Evolutionary conservation across 2,888 invertebrate genomes (phyloP), one percentile per base, ranked within the genome.

Genomic region (Acrocera orbiculus): DNA sequence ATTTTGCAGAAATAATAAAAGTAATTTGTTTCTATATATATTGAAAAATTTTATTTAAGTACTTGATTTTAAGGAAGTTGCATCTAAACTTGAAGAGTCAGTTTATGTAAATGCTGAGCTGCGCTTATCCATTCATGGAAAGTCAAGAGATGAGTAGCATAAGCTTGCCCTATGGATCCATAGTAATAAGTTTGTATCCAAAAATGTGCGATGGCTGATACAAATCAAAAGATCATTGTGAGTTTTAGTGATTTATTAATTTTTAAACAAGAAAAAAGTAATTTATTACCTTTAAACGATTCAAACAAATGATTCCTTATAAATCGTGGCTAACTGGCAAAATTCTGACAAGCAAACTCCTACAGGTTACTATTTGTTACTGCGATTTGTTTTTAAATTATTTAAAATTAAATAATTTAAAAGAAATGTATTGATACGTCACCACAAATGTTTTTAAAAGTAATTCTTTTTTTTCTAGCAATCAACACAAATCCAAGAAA

Each of bases 91-190:
- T 35, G 95, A 98, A 54, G 98, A 99, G 63, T 90, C 90, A 47
- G 98, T 98, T 60, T 99, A 98, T 62, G 98, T 98, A 62, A 96
- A 96, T 64, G 83, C 89, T 0, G 98, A 98, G 57, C 66, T 89
- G 3, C 73, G 96, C 28, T 67, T 99, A 36, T 96, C 96, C 3
- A 90, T 99, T 52, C 98, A 98, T 62, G 98, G 98, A 31, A 83
- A 92, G 57, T 81, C 70, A 38, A 66, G 72, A 2, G 76, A 81
- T 48, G 98, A 98, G 62, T 98, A 96, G 98, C 85, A 87, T 54
- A 90, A 87, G 56, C 64, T 98, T 44, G 96, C 98, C 33, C 76
- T 78, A 51, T 98, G 98, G 98, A 96, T 95, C 14, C 75, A 95
- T 31, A 70, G 73, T 39, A 76, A 90, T 53, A 73, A 89, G 57